Percentiles rank a stretch among this genome's conserved stretches.
Conservation (phyloP, 2,113 vertebrate species). For the Psammodynastes pulverulentus region DNA sequence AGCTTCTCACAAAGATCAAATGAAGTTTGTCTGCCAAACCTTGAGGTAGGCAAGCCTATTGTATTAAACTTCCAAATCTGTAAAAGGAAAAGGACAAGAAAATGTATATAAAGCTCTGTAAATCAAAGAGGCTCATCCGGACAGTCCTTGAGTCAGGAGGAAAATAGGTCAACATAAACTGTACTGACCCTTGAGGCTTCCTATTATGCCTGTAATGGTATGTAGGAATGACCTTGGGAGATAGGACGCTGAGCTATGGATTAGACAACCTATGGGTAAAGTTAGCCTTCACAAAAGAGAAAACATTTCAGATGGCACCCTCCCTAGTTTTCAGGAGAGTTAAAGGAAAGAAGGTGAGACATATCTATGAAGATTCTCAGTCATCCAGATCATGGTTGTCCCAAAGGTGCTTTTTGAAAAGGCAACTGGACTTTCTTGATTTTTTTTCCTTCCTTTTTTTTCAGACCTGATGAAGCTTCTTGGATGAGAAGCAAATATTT, state of each 20-base stretch:
- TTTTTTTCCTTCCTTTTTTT: neutral
- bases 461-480: neutral
- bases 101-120: constrained; percentile 34
- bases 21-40: constrained; percentile 51
- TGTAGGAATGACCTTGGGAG: neutral
- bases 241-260: neutral
- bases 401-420: neutral
- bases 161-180: neutral
- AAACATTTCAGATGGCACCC: neutral
- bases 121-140: constrained; percentile 27
- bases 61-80: constrained; percentile 33
- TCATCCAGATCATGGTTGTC: neutral
- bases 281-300: neutral
- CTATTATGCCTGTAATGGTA: neutral
- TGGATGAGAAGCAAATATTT: neutral
- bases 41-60: neutral
- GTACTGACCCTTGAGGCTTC: neutral
- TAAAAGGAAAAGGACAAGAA: neutral
- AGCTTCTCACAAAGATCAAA: constrained; percentile 46
- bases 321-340: neutral
- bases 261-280: neutral
- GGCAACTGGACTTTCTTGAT: neutral
- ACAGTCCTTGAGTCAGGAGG: neutral
- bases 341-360: neutral
- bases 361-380: neutral